phyloP scores from a whole-genome alignment of 2,888 invertebrate genomes.

The Nycteola revayana region DNA sequence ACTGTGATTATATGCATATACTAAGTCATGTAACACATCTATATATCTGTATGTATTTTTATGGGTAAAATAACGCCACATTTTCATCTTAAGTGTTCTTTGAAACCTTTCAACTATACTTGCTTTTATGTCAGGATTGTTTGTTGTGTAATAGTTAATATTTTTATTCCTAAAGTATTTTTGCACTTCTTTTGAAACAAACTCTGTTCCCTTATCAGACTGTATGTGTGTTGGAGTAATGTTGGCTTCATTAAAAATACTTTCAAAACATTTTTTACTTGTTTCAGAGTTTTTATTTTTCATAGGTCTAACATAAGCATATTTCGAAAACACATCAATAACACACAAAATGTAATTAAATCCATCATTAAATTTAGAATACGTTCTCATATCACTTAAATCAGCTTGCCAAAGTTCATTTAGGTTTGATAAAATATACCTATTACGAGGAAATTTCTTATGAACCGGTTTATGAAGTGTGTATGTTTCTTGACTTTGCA shows the following conservation, averaged over 20 bases:
- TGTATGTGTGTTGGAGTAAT: conserved; percentile 16
- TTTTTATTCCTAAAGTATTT: conserved; percentile 15
- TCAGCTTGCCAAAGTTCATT: conserved; percentile 30
- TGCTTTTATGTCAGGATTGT: too few species aligned
- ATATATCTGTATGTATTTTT: too few species aligned
- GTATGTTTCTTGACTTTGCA: conserved; percentile 15
- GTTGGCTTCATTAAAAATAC: conserved; percentile 18
- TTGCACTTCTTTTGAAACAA: conserved; percentile 23
- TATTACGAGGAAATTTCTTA: conserved; percentile 23
- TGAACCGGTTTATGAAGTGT: conserved; percentile 24
- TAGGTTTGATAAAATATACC: conserved; percentile 25
- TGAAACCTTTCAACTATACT: too few species aligned
- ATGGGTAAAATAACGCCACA: too few species aligned
- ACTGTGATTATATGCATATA: too few species aligned
- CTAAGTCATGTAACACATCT: too few species aligned
- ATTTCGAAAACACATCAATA: conserved; percentile 28
- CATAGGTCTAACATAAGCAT: conserved; percentile 18
- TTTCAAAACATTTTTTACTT: conserved; percentile 24
- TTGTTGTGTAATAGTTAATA: too few species aligned
- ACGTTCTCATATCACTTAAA: conserved; percentile 21
- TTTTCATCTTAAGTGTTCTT: too few species aligned
- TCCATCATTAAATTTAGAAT: conserved; percentile 22
- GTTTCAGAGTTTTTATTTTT: conserved; percentile 23
- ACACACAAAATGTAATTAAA: conserved; percentile 25
- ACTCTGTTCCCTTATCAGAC: conserved; percentile 27